Conservation (phyloP, 2,888 invertebrate species). For the Chirona hameri region DNA sequence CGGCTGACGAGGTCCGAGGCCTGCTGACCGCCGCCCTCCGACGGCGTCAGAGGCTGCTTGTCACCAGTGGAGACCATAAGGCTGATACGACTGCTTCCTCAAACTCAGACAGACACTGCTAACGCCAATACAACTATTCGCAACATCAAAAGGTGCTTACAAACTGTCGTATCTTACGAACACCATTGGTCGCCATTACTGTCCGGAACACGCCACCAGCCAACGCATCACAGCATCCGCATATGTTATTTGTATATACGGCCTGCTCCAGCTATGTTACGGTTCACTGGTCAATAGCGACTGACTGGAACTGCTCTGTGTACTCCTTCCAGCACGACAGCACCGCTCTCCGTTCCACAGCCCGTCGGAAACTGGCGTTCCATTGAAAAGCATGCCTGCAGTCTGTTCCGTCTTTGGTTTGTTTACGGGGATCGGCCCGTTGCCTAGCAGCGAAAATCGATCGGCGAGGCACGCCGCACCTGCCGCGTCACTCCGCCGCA, state of each 20-base stretch:
- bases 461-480: neutral
- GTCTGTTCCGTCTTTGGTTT: neutral
- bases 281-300: no score
- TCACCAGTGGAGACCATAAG: neutral
- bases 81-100: neutral
- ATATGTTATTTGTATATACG: no score
- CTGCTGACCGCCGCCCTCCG: neutral
- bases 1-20: neutral
- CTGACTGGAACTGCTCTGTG: no score
- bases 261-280: no score
- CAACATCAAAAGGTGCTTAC: no score
- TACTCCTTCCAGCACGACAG: no score
- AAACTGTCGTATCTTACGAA: no score
- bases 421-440: neutral
- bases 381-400: neutral
- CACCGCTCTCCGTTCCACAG: no score
- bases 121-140: neutral
- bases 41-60: neutral
- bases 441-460: constrained; percentile 24
- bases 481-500: no score
- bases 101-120: neutral
- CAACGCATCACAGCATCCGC: neutral
- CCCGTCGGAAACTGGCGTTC: no score
- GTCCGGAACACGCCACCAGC: neutral
- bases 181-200: neutral